Evolutionary conservation across 1,140 invertebrate species (phyloP).

Genomic region (Nebria ingens): DNA sequence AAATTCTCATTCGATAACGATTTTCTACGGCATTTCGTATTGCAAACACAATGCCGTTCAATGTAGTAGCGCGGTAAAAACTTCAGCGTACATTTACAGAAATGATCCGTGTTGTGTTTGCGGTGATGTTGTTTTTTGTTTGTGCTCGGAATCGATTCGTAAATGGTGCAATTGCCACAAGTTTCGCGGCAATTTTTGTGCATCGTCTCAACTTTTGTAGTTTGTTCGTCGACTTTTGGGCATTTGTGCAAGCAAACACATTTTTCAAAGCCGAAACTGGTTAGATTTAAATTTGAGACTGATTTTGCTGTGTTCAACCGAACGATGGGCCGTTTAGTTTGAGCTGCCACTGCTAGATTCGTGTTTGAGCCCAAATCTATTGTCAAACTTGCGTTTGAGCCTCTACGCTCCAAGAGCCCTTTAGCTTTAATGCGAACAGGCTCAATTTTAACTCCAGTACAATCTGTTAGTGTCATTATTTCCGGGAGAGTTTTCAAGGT

Average conservation of each 20-base stretch:
- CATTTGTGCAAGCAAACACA: constrained; percentile 21
- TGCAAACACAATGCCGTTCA: constrained; percentile 25
- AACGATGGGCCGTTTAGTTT: constrained; percentile 18
- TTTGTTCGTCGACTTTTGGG: constrained; percentile 12
- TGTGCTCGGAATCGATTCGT: constrained; percentile 26
- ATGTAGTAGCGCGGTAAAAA: neutral
- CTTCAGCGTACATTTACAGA: neutral
- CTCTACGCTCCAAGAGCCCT: constrained; percentile 62
- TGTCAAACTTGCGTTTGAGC: constrained; percentile 79
- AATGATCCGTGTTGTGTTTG: neutral
- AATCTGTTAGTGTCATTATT: constrained; percentile 53
- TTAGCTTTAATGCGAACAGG: constrained; percentile 40
- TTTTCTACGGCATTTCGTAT: constrained; percentile 32
- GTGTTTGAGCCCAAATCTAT: constrained; percentile 32
- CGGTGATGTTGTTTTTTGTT: neutral
- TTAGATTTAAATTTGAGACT: constrained; percentile 30
- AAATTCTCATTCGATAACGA: constrained; percentile 46
- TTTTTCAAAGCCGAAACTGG: constrained; percentile 21
- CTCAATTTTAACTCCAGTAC: constrained; percentile 42
- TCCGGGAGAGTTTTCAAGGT: constrained; percentile 52
- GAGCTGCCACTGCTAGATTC: constrained; percentile 22
- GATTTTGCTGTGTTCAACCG: constrained; percentile 29
- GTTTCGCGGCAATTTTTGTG: constrained; percentile 25
- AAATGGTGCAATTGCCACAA: constrained; percentile 31
- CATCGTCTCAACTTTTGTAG: constrained; percentile 5